Evolutionary conservation across 1,140 invertebrate species (phyloP).

Genomic region (Aricia agestis): DNA sequence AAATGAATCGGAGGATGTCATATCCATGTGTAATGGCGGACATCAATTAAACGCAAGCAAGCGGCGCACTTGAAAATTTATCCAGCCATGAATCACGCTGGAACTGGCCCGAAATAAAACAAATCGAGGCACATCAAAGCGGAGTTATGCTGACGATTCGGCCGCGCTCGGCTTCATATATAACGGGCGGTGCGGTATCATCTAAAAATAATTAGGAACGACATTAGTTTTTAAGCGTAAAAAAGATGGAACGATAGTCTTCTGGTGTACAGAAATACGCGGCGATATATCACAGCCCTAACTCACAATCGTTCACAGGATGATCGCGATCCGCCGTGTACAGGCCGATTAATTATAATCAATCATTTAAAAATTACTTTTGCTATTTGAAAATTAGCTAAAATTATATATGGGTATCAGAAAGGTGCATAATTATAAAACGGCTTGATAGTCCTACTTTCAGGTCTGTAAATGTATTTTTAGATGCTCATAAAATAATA

Average conservation of each 20-base stretch:
- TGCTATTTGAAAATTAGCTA: too few species aligned
- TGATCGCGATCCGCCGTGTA: constrained; percentile 29
- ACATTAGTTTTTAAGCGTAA: constrained; percentile 74
- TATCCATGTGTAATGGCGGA: constrained; percentile 53
- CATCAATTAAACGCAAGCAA: constrained; percentile 61
- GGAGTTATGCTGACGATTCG: constrained; percentile 73
- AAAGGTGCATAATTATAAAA: too few species aligned
- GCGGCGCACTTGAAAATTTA: constrained; percentile 59
- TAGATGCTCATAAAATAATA: too few species aligned
- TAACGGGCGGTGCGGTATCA: constrained; percentile 68
- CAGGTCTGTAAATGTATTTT: too few species aligned
- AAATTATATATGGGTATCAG: too few species aligned
- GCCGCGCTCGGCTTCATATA: constrained; percentile 67
- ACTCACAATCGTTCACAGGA: constrained; percentile 56
- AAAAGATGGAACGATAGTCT: constrained; percentile 61
- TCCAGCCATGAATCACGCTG: constrained; percentile 65
- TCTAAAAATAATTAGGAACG: constrained; percentile 75
- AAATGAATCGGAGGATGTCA: constrained; percentile 36
- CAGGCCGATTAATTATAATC: background rate
- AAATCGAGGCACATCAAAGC: constrained; percentile 72
- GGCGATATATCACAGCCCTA: constrained; percentile 57
- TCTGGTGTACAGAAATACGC: constrained; percentile 60
- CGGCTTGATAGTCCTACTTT: too few species aligned
- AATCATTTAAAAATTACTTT: background rate
- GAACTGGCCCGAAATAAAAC: constrained; percentile 69